Base-by-base conservation (phyloP, 2,113 vertebrate genomes). In the Dunckerocampus dactyliophorus region DNA sequence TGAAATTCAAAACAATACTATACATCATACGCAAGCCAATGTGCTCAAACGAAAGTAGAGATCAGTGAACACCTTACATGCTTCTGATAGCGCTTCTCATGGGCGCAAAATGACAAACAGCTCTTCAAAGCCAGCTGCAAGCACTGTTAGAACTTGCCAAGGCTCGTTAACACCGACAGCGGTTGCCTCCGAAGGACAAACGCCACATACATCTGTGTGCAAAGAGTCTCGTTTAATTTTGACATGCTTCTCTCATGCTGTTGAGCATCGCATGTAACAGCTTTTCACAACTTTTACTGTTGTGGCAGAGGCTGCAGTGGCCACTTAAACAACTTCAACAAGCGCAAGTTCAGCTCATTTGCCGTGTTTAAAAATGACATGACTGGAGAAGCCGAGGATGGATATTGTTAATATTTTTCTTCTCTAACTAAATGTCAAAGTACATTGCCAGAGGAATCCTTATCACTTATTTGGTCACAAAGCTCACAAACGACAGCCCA, bases 171-270 rank as follows among this genome's bases (percentile, higher is more conserved):
- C 77, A 77, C 83, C 89, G 84, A 85, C 89, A 89, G 86, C 9
- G 63, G 91, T 90, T 92, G 87, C 83, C 83, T 91, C 76, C 77
- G 83, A 92, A 91, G 88, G 90, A 92, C 90, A 92, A 91, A 88
- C 85, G 88, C 77, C 74, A 88, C 84, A 86, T 88, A 83, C 79
- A 82, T 87, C 89, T 86, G 76, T 56, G 62, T 76, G 76, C 63
- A 76, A 72, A 15, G 17, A 69, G 72, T 79, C 71, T 72, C 76
- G 79, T 85, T 92, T 85, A 88, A 78, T 86, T 90, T 90, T 80
- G 85, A 82, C 89, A 81, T 80, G 83, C 68, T 84, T 86, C 50
- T 73, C 74, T 75, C 60, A 10, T 82, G 87, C 79, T 72, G 81
- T 72, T 80, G 80, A 78, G 67, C 86, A 64, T 88, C 87, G 83